Conservation (phyloP, 2,797 vertebrate genomes). For the Buphagus erythrorhynchus region DNA sequence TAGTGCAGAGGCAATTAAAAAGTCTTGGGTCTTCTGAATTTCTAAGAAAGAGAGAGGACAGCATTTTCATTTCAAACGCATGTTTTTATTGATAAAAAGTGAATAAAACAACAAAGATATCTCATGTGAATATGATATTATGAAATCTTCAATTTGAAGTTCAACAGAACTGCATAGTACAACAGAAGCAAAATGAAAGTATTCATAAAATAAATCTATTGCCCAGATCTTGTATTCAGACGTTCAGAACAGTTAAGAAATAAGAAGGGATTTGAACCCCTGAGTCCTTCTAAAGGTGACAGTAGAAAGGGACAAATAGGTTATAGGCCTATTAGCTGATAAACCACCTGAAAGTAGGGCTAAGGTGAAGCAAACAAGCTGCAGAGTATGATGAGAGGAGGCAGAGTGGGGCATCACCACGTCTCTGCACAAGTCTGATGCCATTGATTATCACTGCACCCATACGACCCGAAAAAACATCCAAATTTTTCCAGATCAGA, state of each 20-base stretch:
- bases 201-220: not conserved
- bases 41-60: not conserved
- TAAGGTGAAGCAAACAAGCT: not conserved
- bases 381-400: rapidly evolving
- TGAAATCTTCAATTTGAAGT: not conserved
- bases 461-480: rapidly evolving
- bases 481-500: not conserved
- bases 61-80: not conserved
- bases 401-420: rapidly evolving
- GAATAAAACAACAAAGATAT: not conserved
- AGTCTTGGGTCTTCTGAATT: not conserved
- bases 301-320: not conserved
- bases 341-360: not conserved
- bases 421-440: not conserved
- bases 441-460: not conserved
- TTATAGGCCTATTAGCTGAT: not conserved
- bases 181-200: not conserved
- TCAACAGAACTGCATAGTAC: not conserved
- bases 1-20: not conserved
- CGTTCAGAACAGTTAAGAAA: not conserved
- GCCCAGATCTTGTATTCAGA: not conserved
- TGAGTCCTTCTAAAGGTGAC: not conserved
- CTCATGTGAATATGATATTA: not conserved
- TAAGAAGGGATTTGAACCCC: not conserved
- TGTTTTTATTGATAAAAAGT: slow-evolving; percentile 15